Evolutionary conservation across 2,888 invertebrate genomes (phyloP), one percentile per base, ranked within the genome.

Genomic region (Amorpha juglandis): DNA sequence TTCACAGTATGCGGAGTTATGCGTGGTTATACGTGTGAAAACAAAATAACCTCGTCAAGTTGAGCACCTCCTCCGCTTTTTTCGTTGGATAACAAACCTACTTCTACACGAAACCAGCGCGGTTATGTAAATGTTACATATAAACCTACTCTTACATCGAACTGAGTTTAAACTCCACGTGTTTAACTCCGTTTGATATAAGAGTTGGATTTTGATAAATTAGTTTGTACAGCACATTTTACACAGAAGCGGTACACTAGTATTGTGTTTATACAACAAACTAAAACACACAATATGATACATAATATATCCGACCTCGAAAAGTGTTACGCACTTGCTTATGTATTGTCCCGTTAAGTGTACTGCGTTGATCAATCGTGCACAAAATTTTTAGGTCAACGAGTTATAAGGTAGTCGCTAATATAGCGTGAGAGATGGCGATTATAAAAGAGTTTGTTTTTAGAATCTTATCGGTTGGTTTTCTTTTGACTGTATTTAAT

Each of bases 171-270:
- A n/a, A n/a, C n/a, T n/a, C n/a, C n/a, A n/a, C n/a, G n/a, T n/a
- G n/a, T n/a, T n/a, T n/a, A n/a, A n/a, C n/a, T n/a, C n/a, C n/a
- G n/a, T n/a, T n/a, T n/a, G n/a, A n/a, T n/a, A n/a, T n/a, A n/a
- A n/a, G n/a, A n/a, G n/a, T n/a, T n/a, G n/a, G n/a, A n/a, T n/a
- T 14, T 42, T 58, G 58, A 58, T 42, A 58, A 58, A 58, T 55
- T 55, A 38, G 38, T 55, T 16, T 55, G 35, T 11, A 38, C 55
- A 55, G 16, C 4, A 58, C 19, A 42, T 42, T 58, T 38, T 42
- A 42, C 19, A 11, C 0, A 19, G 21, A 4, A 14, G 14, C 38
- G 42, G 38, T n/a, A n/a, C n/a, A n/a, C n/a, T n/a, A n/a, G n/a
- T n/a, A n/a, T 58, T 58, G 58, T 42, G 38, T 58, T 42, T 12